These are phyloP conservation scores for Aleiodes alternator DNA, from an alignment of 2,888 invertebrate species.

Conservation along the genomic window DNA sequence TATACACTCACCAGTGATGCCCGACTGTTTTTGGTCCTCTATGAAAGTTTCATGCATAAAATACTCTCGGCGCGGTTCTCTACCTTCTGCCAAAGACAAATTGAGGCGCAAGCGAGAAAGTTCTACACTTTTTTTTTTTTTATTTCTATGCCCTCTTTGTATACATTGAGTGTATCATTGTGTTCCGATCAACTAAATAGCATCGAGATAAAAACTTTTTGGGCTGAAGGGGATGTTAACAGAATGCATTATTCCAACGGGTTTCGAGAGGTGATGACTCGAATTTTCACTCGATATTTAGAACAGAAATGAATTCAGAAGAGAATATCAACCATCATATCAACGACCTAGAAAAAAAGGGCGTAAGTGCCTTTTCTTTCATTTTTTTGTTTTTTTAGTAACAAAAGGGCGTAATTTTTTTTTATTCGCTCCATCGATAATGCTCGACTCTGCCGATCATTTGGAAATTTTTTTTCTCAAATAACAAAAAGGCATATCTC, in stretches of 20 bases:
- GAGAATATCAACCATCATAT: too few species aligned
- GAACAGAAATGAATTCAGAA: too few species aligned
- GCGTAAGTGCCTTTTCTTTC: too few species aligned
- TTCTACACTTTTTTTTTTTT: constrained; percentile 21
- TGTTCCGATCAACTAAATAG: constrained; percentile 20
- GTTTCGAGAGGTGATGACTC: neutral
- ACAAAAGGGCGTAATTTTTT: too few species aligned
- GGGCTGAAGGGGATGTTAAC: too few species aligned
- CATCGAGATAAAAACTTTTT: neutral
- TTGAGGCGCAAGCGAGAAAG: constrained; percentile 52
- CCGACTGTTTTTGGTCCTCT: constrained; percentile 52
- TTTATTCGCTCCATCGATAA: too few species aligned
- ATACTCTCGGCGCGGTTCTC: constrained; percentile 41
- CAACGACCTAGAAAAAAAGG: too few species aligned
- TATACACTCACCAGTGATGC: constrained; percentile 40
- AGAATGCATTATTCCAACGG: too few species aligned
- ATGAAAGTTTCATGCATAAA: constrained; percentile 63
- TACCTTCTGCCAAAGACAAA: constrained; percentile 53
- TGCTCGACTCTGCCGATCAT: too few species aligned
- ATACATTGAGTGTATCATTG: constrained; percentile 39
- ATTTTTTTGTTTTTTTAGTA: too few species aligned
- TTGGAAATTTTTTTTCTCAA: too few species aligned
- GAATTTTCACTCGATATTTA: neutral
- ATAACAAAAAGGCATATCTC: too few species aligned
- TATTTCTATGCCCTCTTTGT: neutral